Base-by-base conservation (phyloP, 2,888 invertebrate species). In the Tenthredo distinguenda region DNA sequence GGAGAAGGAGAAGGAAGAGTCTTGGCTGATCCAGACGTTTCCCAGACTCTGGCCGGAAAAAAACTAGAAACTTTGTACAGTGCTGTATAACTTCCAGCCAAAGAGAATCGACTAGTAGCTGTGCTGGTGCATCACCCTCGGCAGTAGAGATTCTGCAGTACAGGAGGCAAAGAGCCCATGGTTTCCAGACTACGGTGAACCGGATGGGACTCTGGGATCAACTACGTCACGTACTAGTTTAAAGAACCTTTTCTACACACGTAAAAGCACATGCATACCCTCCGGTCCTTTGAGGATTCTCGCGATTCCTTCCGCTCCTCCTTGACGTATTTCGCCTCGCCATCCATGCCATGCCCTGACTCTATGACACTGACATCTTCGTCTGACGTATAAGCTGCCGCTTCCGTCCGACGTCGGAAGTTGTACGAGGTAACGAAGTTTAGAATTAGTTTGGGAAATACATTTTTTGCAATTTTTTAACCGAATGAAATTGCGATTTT, bases 101-200 rank as follows among this genome's bases (percentile, higher is more conserved):
- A 92, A 93, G 93, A 91, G 92, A 93, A 93, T 93, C 91, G 90
- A 88, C 90, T 91, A 93, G 92, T 90, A 91, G 21, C 72, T 43
- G 43, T 21, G 12, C 43, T 74, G 40, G 21, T 74, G 40, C 72
- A 74, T 74, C 72, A 74, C 40, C 72, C 43, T 43, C 72, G 68
- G 68, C 34, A 34, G 68, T 68, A 7, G 31, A 34, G 68, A 10
- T 34, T 68, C 72, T 74, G 26, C 72, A 74, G 10, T 40, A 26
- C 15, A 7, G 50, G 68, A 31, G 43, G 43, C 72, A 74, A 74
- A 43, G 72, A 62, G 26, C 26, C 72, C 72, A 74, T 43, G 40
- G 43, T 43, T 74, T 74, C 43, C 21, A 74, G 72, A 43, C 72
- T 40, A 40, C n/a, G 12, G 43, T 74, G n/a, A 21, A 74, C 40